Percentiles rank a stretch among this genome's conserved stretches.
Evolutionary conservation across 2,113 vertebrate species (phyloP).

Genomic region (Saiga tatarica): DNA sequence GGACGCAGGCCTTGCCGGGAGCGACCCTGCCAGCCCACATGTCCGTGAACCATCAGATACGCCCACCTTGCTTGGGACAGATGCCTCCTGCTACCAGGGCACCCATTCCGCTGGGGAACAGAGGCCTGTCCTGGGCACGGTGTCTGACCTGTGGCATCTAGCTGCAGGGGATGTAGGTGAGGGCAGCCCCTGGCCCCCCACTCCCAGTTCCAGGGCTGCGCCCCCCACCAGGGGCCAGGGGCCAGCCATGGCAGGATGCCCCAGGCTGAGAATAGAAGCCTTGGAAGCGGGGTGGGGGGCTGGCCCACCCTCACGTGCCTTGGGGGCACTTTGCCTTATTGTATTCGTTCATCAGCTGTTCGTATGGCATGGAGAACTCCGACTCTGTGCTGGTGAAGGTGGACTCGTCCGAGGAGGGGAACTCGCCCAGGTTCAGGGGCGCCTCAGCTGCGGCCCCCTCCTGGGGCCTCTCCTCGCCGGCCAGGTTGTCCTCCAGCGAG

Average conservation of each 20-base stretch:
- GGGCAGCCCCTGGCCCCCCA: constrained; percentile 50
- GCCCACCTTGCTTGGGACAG: neutral
- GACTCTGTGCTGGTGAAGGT: constrained; percentile 90
- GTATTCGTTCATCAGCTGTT: constrained; percentile 93
- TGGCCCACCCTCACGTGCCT: constrained; percentile 77
- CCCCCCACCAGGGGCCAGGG: neutral
- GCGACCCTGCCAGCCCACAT: neutral
- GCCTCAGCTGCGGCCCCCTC: constrained; percentile 46
- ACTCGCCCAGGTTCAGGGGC: constrained; percentile 83
- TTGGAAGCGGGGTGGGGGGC: constrained; percentile 35
- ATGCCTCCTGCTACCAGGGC: neutral
- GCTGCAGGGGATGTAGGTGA: constrained; percentile 31
- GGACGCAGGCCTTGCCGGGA: neutral
- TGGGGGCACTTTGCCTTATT: constrained; percentile 88
- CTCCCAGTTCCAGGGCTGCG: neutral
- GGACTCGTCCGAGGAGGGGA: constrained; percentile 88
- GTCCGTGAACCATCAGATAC: neutral
- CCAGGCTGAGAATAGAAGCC: neutral
- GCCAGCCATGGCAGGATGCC: neutral
- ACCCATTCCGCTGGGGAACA: neutral
- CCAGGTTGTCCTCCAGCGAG: constrained; percentile 91
- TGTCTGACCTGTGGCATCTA: neutral
- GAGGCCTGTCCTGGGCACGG: neutral
- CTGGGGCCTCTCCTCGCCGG: constrained; percentile 78
- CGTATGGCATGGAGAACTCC: constrained; percentile 90